These are phyloP conservation scores for Gorsachius magnificus DNA, from an alignment of 2,797 vertebrate genomes.

Conservation along the genomic window DNA sequence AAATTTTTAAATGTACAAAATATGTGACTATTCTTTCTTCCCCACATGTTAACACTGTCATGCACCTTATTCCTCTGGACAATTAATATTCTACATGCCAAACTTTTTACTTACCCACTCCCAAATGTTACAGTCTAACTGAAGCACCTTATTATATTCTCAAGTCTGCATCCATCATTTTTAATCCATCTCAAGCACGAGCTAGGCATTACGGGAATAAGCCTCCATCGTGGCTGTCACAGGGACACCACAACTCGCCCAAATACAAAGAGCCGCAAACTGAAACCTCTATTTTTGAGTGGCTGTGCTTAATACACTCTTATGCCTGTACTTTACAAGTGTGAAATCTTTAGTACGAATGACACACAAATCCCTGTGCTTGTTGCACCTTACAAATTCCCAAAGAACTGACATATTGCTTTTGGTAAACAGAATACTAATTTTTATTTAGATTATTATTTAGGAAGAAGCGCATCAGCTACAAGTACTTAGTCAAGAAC, in stretches of 20 bases:
- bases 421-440: not conserved
- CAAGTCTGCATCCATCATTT: not conserved
- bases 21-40: not conserved
- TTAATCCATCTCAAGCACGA: not conserved
- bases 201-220: not conserved
- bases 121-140: not conserved
- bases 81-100: not conserved
- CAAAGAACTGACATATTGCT: not conserved
- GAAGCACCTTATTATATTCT: not conserved
- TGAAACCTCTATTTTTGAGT: not conserved
- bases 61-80: not conserved
- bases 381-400: not conserved
- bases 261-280: not conserved
- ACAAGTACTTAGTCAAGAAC: not conserved
- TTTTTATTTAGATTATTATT: not conserved
- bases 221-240: not conserved
- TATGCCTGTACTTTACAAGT: not conserved
- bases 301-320: not conserved
- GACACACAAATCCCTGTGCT: not conserved
- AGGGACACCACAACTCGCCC: not conserved
- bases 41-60: not conserved
- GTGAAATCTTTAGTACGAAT: not conserved
- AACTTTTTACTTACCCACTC: not conserved
- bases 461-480: not conserved
- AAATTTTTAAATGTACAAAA: not conserved